Evolutionary conservation across 2,888 invertebrate genomes (phyloP).

Genomic region (Macroteleia sp.): DNA sequence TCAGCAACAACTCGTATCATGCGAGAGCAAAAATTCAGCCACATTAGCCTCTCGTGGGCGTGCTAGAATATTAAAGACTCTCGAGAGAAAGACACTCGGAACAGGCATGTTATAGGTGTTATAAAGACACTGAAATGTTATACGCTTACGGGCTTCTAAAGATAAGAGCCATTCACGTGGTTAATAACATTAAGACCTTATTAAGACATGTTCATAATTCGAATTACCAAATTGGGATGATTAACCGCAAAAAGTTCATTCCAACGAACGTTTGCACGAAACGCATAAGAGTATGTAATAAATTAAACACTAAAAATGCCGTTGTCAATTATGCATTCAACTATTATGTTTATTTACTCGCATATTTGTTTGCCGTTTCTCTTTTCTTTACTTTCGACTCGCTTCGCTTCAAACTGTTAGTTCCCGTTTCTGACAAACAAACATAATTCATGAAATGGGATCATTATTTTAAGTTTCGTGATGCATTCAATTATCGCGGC

Average conservation of each 20-base stretch:
- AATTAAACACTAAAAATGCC: neutral
- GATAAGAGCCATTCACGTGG: conserved; percentile 35
- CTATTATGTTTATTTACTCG: neutral
- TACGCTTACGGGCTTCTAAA: conserved; percentile 21
- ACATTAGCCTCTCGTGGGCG: conserved; percentile 47
- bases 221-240: neutral
- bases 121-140: conserved; percentile 44
- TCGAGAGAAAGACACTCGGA: conserved; percentile 21
- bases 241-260: neutral
- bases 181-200: conserved; percentile 36
- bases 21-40: conserved; percentile 37
- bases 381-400: neutral
- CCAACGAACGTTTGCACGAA: neutral
- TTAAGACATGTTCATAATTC: conserved; percentile 18
- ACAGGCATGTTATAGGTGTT: conserved; percentile 23
- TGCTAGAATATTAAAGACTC: conserved; percentile 46
- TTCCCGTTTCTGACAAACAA: neutral
- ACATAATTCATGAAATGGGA: neutral
- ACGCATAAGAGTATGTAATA: neutral
- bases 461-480: neutral
- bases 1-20: conserved; percentile 22
- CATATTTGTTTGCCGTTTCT: neutral
- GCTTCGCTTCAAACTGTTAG: neutral
- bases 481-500: conserved; percentile 14
- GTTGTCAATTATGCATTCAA: neutral